These are phyloP conservation scores for Microctenopoma stevenorrisi DNA, from an alignment of 2,797 vertebrate species.

Conservation along the genomic window DNA sequence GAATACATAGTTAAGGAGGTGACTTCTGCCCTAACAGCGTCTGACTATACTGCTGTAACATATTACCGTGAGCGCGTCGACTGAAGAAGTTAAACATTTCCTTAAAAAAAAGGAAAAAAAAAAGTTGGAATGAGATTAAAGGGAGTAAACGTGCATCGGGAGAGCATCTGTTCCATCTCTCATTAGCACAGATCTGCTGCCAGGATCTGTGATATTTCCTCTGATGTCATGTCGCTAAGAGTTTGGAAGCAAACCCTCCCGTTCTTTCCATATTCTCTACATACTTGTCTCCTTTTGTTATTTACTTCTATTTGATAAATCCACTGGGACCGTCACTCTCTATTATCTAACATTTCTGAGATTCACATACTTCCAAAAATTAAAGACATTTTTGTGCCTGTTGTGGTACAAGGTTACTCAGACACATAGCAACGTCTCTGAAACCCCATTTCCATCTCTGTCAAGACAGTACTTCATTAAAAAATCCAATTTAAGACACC, in stretches of 20 bases:
- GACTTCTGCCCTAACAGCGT: neutral
- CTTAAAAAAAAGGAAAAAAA: too few relatives aligned
- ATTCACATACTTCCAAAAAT: neutral
- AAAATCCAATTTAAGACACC: neutral
- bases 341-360: conserved; percentile 1
- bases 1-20: neutral
- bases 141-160: neutral
- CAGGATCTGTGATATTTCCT: conserved; percentile 68
- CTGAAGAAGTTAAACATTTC: neutral
- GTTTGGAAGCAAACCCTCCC: conserved; percentile 43
- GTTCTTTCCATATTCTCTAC: conserved; percentile 61
- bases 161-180: conserved; percentile 70
- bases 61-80: too few relatives aligned
- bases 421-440: neutral
- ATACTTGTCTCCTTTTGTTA: conserved; percentile 27
- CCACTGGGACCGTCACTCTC: neutral
- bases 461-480: neutral
- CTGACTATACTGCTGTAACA: neutral
- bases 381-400: neutral
- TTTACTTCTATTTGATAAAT: conserved; percentile 18
- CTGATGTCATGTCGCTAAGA: conserved; percentile 50
- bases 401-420: neutral
- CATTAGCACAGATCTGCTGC: conserved; percentile 69
- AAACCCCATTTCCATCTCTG: conserved; percentile 7
- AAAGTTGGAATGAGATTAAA: conserved; percentile 36